Conservation (phyloP, 1,140 invertebrate genomes). For the Drosophila fuyamai region DNA sequence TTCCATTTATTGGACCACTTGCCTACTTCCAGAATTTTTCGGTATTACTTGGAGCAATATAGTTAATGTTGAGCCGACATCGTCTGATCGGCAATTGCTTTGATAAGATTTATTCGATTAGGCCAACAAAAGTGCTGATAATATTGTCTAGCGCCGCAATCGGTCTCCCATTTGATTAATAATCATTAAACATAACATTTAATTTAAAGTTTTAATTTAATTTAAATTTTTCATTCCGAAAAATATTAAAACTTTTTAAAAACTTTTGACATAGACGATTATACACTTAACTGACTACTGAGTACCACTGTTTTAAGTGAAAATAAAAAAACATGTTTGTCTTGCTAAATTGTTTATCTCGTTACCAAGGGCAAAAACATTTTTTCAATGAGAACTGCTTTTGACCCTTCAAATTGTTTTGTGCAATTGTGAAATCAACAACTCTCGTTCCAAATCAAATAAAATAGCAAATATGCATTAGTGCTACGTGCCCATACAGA, state of each 20-base stretch:
- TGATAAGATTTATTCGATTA: constrained; percentile 32
- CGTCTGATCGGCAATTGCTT: constrained; percentile 20
- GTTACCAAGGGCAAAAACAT: too few species aligned
- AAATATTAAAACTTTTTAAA: too few species aligned
- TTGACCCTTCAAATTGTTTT: not conserved
- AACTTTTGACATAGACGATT: not conserved
- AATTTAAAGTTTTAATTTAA: too few species aligned
- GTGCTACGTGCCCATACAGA: not conserved
- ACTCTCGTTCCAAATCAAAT: not conserved
- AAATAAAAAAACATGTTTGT: not conserved
- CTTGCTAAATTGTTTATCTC: not conserved
- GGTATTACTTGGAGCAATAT: not conserved
- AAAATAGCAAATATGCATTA: not conserved
- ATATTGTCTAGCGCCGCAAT: constrained; percentile 6
- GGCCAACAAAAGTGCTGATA: constrained; percentile 12
- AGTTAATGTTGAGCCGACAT: constrained; percentile 20
- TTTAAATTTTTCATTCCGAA: too few species aligned
- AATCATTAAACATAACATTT: too few species aligned
- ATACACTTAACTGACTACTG: not conserved
- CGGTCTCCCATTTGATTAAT: too few species aligned
- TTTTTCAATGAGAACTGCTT: not conserved
- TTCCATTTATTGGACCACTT: not conserved
- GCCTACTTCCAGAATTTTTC: constrained; percentile 1
- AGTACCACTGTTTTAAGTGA: not conserved
- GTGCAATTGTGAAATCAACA: not conserved